Conservation (phyloP, 2,888 invertebrate genomes). For the Minunthozetes semirufus region DNA sequence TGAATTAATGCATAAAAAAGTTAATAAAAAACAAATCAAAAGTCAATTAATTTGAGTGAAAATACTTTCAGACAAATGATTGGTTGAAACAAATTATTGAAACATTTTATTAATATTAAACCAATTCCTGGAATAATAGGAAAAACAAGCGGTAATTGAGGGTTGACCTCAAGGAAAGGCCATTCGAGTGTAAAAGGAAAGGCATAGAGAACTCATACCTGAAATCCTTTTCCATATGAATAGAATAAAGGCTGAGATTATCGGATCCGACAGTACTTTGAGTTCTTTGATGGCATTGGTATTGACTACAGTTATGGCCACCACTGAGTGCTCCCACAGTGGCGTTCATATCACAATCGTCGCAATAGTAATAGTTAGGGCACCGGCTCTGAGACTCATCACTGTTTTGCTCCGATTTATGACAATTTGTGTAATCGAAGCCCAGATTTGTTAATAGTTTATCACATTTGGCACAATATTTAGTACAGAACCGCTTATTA, state of each 20-base stretch:
- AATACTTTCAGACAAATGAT: no score
- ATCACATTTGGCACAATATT: slow-evolving; percentile 31
- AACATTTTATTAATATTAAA: no score
- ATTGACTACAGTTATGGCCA: slow-evolving; percentile 11
- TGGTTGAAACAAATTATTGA: no score
- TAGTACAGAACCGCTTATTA: not conserved
- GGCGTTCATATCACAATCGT: not conserved
- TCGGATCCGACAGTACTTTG: slow-evolving; percentile 41
- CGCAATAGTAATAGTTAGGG: not conserved
- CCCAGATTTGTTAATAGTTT: not conserved
- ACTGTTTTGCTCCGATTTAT: not conserved
- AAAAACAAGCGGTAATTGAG: no score
- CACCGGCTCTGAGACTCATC: not conserved
- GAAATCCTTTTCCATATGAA: slow-evolving; percentile 50
- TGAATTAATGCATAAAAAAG: no score
- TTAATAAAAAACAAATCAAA: no score
- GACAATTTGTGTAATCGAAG: not conserved
- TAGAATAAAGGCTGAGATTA: slow-evolving; percentile 47
- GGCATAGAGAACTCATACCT: slow-evolving; percentile 45
- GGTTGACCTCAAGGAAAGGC: no score
- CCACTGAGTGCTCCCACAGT: not conserved
- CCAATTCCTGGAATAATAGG: no score
- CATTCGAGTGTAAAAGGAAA: not conserved
- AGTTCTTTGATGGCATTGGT: not conserved
- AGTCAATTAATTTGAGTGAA: no score